Conservation (phyloP, 2,797 vertebrate species). For the Channallabes apus region DNA sequence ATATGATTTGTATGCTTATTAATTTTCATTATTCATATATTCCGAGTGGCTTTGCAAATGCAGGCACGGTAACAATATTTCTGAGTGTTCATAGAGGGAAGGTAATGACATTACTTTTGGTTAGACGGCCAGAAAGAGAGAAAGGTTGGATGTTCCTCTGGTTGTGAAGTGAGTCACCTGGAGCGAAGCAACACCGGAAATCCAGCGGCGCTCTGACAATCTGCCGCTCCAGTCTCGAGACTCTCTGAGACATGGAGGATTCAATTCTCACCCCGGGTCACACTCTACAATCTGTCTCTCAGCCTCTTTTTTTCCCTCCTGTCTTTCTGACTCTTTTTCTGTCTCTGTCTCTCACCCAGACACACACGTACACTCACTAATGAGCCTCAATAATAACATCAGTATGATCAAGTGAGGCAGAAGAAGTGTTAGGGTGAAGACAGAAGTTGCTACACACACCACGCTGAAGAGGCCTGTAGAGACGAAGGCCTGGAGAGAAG, state of each 20-base stretch:
- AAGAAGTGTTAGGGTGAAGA: constrained; percentile 50
- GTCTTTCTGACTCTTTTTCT: constrained; percentile 1
- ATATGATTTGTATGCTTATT: constrained; percentile 69
- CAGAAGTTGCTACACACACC: constrained; percentile 41
- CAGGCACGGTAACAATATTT: constrained; percentile 49
- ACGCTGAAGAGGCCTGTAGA: constrained; percentile 37
- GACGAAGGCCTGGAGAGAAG: constrained; percentile 67
- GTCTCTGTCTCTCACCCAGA: constrained; percentile 19
- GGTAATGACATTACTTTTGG: constrained; percentile 39
- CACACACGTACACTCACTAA: background rate
- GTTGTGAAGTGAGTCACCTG: constrained; percentile 45
- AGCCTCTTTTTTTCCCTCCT: background rate
- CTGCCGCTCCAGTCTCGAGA: constrained; percentile 47
- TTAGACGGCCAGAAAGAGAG: constrained; percentile 23
- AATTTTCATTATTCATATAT: constrained; percentile 67
- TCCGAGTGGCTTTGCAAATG: constrained; percentile 57
- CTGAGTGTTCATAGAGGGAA: constrained; percentile 45
- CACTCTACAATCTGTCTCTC: constrained; percentile 30
- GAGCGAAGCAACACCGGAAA: constrained; percentile 28
- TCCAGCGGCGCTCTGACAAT: constrained; percentile 31
- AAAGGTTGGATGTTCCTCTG: constrained; percentile 9
- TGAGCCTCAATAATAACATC: constrained; percentile 23
- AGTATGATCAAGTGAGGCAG: constrained; percentile 24
- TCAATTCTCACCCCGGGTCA: constrained; percentile 23
- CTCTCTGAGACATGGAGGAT: constrained; percentile 18